These are phyloP conservation scores for Simalia tracyae DNA, from an alignment of 2,797 vertebrate species.

Conservation along the genomic window DNA sequence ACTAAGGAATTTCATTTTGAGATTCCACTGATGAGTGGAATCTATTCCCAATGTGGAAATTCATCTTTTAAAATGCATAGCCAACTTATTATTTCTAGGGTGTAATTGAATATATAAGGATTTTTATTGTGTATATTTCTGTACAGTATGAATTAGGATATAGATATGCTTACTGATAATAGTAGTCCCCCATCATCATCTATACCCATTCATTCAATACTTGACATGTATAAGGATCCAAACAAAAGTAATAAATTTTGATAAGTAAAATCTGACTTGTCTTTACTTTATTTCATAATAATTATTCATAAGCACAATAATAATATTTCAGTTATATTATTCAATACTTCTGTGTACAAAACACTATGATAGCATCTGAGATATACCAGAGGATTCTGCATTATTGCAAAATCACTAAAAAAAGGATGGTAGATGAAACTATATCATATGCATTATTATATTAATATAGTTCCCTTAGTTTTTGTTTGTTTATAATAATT, in stretches of 20 bases:
- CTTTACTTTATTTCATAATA: not conserved
- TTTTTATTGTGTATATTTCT: no score
- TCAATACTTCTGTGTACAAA: not conserved
- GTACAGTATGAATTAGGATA: no score
- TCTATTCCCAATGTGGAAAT: no score
- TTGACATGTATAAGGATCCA: not conserved
- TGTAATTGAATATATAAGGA: no score
- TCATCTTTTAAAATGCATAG: no score
- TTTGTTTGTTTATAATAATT: not conserved
- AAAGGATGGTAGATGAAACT: not conserved
- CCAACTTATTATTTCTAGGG: no score
- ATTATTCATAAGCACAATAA: not conserved
- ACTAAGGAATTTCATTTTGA: no score
- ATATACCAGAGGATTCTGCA: not conserved
- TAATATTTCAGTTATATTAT: not conserved
- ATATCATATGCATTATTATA: not conserved
- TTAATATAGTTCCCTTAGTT: not conserved
- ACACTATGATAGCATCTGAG: not conserved
- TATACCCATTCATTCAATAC: not conserved
- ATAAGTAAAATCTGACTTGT: not conserved
- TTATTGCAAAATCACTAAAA: not conserved
- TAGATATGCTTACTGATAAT: no score
- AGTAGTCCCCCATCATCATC: no score
- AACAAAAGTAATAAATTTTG: not conserved
- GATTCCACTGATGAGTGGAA: no score